A percentile compares a stretch with the other conserved stretches of the same genome.
These are phyloP conservation scores for Pantherophis vulpinus DNA, from an alignment of 2,797 vertebrate genomes.

Conservation along the genomic window DNA sequence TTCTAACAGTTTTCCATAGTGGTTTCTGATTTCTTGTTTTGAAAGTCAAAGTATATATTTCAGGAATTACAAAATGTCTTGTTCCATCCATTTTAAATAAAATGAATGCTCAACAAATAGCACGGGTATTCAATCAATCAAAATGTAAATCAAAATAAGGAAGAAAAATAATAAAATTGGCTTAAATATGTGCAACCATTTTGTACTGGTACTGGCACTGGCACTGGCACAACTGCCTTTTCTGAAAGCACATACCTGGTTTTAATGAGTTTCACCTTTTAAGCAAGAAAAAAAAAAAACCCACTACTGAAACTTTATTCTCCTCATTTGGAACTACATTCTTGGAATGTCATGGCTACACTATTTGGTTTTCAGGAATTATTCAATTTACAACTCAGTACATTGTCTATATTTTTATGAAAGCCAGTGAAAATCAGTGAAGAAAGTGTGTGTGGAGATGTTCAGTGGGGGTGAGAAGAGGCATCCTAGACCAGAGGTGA, in stretches of 20 bases:
- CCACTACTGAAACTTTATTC: not conserved
- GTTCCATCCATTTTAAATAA: not conserved
- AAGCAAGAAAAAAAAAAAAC: not conserved
- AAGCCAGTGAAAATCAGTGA: not conserved
- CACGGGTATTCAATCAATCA: not conserved
- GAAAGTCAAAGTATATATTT: not conserved
- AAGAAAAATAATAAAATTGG: not conserved
- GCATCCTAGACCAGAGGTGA: not conserved
- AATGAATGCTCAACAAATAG: not conserved
- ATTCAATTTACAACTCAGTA: not conserved
- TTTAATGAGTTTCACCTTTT: not conserved
- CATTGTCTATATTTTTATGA: not conserved
- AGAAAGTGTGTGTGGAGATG: not conserved
- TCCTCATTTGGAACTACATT: not conserved
- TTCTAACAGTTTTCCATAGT: conserved; percentile 1
- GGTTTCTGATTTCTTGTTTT: not conserved
- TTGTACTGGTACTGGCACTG: not conserved
- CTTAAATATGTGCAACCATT: not conserved
- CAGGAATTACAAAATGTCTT: not conserved
- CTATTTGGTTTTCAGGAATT: not conserved
- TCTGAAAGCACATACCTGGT: not conserved
- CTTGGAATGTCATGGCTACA: not conserved
- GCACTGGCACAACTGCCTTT: not conserved
- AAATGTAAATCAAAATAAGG: not conserved
- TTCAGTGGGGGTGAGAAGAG: not conserved